A percentile compares a stretch with the other conserved stretches of the same genome.
phyloP scores from a whole-genome alignment of 1,140 invertebrate genomes.

The Linepithema humile region DNA sequence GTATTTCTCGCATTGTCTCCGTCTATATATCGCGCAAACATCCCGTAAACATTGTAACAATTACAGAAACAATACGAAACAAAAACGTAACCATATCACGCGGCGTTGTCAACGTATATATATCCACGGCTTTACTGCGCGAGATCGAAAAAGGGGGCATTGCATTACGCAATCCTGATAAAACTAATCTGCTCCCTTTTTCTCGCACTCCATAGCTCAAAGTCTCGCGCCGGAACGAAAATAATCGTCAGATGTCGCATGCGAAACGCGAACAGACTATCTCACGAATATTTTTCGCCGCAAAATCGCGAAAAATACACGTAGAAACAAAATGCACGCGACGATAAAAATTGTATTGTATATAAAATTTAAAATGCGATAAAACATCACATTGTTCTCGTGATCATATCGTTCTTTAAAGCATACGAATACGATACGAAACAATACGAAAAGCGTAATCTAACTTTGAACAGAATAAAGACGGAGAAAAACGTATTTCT shows the following conservation, averaged over 20 bases:
- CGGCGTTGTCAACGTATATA: slow-evolving; percentile 54
- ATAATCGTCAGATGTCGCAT: slow-evolving; percentile 40
- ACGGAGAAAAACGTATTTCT: not conserved
- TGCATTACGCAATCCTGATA: slow-evolving; percentile 16
- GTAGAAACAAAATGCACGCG: not conserved
- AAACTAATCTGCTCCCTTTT: slow-evolving; percentile 33
- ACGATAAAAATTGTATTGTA: not conserved
- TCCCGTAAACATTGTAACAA: slow-evolving; percentile 75
- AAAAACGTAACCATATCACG: slow-evolving; percentile 73
- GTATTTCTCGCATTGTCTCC: slow-evolving; percentile 4
- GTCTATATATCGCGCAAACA: slow-evolving; percentile 22
- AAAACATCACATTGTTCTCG: slow-evolving; percentile 13
- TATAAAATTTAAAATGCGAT: slow-evolving; percentile 30
- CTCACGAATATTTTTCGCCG: slow-evolving; percentile 22
- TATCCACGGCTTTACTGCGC: not conserved
- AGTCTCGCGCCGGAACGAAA: slow-evolving; percentile 6
- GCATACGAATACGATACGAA: too few relatives aligned
- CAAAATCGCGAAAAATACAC: slow-evolving; percentile 28
- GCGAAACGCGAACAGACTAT: slow-evolving; percentile 7
- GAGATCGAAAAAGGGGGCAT: slow-evolving; percentile 27
- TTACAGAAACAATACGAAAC: slow-evolving; percentile 77
- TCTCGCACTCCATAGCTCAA: not conserved
- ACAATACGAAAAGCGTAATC: slow-evolving; percentile 11
- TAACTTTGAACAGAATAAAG: slow-evolving; percentile 3
- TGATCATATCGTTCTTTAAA: not conserved